Evolutionary conservation across 2,113 vertebrate genomes (phyloP).

Genomic region (Istiophorus platypterus): DNA sequence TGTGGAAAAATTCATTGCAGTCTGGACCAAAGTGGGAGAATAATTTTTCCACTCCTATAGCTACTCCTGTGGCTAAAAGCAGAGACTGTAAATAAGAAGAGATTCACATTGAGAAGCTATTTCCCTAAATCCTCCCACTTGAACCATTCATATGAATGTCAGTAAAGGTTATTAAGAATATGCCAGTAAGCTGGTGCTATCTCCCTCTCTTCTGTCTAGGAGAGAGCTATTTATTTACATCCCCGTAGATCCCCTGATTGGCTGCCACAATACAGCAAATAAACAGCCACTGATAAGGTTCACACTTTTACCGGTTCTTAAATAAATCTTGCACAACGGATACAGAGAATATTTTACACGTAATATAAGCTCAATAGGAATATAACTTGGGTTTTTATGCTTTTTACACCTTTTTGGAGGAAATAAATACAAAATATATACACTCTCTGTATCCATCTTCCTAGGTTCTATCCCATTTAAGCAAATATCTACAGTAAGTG

Average conservation of each 20-base stretch:
- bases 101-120: constrained; percentile 4
- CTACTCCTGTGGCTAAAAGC: neutral
- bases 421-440: constrained; percentile 25
- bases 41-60: neutral
- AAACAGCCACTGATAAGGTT: constrained; percentile 28
- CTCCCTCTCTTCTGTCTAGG: constrained; percentile 4
- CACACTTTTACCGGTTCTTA: constrained; percentile 47
- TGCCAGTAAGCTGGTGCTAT: no score
- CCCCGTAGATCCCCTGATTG: constrained; percentile 7
- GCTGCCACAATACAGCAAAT: constrained; percentile 4
- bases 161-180: no score
- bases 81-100: neutral
- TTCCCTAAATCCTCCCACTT: constrained; percentile 6
- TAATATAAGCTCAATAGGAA: neutral
- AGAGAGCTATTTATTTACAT: constrained; percentile 28
- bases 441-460: neutral
- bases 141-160: constrained; percentile 13
- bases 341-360: constrained; percentile 7
- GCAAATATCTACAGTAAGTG: constrained; percentile 10
- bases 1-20: neutral
- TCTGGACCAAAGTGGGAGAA: neutral
- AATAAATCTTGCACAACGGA: constrained; percentile 42
- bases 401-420: neutral
- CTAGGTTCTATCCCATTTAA: neutral
- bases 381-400: neutral